Evolutionary conservation across 2,888 invertebrate genomes (phyloP), one percentile per base, ranked within the genome.

Genomic region (Mesopsocus fuscifrons): DNA sequence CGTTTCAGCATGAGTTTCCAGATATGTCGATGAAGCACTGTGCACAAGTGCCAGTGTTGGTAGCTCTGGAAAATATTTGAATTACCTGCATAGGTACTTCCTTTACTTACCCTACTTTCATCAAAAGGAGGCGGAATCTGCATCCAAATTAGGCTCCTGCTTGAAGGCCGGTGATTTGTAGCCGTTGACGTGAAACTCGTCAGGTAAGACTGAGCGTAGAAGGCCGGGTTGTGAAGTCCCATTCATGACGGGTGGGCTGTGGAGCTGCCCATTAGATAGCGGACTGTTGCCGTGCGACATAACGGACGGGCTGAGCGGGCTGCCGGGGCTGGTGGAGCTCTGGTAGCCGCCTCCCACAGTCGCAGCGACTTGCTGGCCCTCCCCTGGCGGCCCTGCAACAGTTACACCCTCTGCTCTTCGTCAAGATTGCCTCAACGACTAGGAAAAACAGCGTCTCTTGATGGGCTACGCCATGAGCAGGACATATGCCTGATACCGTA

Each of bases 111-210:
- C n/a, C n/a, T n/a, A n/a, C n/a, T n/a, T n/a, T 56, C 55, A 54
- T 57, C 57, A 62, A 54, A 62, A 64, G 9, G 60, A 59, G 43
- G 62, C 59, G 41, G 58, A 56, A 50, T 66, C 66, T 5, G 61
- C 55, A 51, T 68, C 67, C 44, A 67, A 54, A 34, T 62, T 61
- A 2, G 68, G 68, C 52, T 69, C 70, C 48, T 68, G 66, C 51
- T 70, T 70, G 52, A 70, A 69, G n/a, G n/a, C n/a, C n/a, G n/a
- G n/a, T n/a, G n/a, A n/a, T n/a, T n/a, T n/a, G n/a, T n/a, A n/a
- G 3, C 55, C 55, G 33, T 33, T 33, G 44, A 62, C 55, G 44
- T 59, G 54, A 45, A 57, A 57, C 3, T 52, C 48, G 46, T 62
- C 61, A n/a, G n/a, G n/a, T n/a, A n/a, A n/a, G n/a, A n/a, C n/a